A percentile compares a stretch with the other conserved stretches of the same genome.
These are phyloP conservation scores for Melopsittacus undulatus DNA, from an alignment of 2,797 vertebrate genomes.

Conservation along the genomic window DNA sequence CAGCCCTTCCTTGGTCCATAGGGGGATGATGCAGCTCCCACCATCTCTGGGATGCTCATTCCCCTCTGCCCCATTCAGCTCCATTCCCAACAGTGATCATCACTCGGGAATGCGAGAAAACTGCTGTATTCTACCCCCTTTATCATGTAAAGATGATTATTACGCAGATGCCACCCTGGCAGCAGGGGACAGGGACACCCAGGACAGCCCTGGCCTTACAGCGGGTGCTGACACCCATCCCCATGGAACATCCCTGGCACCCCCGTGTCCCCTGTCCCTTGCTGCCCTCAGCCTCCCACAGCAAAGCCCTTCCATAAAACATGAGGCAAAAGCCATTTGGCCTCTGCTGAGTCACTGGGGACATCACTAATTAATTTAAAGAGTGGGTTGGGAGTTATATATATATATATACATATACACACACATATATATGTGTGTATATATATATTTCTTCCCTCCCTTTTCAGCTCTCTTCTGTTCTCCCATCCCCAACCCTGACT, in stretches of 20 bases:
- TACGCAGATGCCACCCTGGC: neutral
- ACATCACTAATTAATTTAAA: constrained; percentile 53
- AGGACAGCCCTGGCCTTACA: neutral
- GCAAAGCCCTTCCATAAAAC: constrained; percentile 30
- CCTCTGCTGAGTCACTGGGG: constrained; percentile 36
- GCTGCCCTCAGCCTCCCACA: neutral
- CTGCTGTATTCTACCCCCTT: neutral
- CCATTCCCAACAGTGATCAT: neutral
- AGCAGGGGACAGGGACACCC: neutral
- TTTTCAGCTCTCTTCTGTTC: neutral
- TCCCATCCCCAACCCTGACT: neutral
- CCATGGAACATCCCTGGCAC: neutral
- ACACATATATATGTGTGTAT: neutral
- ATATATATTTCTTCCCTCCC: neutral
- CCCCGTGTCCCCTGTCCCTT: neutral
- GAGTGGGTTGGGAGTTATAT: neutral
- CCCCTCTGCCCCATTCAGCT: neutral
- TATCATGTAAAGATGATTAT: constrained; percentile 4
- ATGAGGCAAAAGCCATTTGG: constrained; percentile 38
- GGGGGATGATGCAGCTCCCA: neutral
- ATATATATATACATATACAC: neutral
- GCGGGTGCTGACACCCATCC: rapidly evolving
- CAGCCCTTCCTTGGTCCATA: neutral
- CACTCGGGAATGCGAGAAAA: neutral
- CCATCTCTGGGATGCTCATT: rapidly evolving